A percentile compares a stretch with the other conserved stretches of the same genome.
Evolutionary conservation across 2,113 vertebrate species (phyloP).

Genomic region (Eira barbara): DNA sequence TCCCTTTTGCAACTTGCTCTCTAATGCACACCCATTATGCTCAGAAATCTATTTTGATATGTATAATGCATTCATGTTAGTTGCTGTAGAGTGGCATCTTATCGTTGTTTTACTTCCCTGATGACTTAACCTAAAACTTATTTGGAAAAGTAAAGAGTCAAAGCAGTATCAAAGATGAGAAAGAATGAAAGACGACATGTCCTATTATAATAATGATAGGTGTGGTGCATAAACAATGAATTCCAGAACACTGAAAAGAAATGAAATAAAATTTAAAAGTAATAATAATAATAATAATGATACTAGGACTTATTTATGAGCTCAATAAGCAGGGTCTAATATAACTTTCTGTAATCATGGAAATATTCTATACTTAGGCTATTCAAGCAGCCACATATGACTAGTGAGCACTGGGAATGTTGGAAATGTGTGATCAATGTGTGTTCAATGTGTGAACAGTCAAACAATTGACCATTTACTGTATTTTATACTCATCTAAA

Average conservation of each 20-base stretch:
- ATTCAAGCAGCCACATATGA: too few relatives aligned
- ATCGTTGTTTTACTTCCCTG: background rate
- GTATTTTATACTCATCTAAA: background rate
- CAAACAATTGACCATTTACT: background rate
- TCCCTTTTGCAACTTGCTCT: background rate
- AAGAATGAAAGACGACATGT: background rate
- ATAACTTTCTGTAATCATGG: background rate
- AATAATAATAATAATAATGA: too few relatives aligned
- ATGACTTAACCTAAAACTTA: background rate
- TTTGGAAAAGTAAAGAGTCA: background rate
- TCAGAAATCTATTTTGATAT: background rate
- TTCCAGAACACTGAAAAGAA: too few relatives aligned
- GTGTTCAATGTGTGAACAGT: too few relatives aligned
- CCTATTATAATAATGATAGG: too few relatives aligned
- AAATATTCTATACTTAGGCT: background rate
- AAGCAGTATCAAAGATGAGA: background rate
- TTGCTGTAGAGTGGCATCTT: background rate
- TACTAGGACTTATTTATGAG: background rate
- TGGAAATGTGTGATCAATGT: background rate
- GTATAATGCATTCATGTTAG: background rate
- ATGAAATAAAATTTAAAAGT: too few relatives aligned
- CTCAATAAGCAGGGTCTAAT: background rate
- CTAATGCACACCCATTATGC: background rate
- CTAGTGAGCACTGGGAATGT: background rate
- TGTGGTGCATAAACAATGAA: too few relatives aligned